Evolutionary conservation across 2,113 vertebrate species (phyloP).

Genomic region (Calidris pugnax): DNA sequence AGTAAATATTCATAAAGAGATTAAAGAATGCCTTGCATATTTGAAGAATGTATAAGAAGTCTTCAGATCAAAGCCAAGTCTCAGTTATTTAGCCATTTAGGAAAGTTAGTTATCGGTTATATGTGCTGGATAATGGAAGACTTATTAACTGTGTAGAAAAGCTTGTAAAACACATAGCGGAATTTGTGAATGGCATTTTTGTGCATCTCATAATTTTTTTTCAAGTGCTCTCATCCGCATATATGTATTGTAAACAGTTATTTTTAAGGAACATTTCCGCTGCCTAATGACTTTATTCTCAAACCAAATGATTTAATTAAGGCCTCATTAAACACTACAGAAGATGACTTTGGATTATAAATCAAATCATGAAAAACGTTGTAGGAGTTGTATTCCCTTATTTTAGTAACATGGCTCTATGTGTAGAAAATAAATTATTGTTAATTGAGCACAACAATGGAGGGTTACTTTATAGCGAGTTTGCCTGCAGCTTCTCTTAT

Average conservation of each 20-base stretch:
- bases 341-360: constrained; percentile 26
- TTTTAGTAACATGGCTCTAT: background rate
- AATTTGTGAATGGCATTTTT: constrained; percentile 34
- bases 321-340: constrained; percentile 28
- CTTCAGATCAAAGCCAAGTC: constrained; percentile 10
- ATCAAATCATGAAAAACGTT: background rate
- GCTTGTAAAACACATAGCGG: background rate
- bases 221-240: constrained; percentile 12
- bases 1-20: background rate
- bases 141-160: background rate
- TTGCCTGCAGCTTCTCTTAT: constrained; percentile 21
- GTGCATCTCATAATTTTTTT: constrained; percentile 4
- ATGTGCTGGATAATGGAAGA: background rate
- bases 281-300: constrained; percentile 37
- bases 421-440: constrained; percentile 14
- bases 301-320: constrained; percentile 60
- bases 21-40: background rate
- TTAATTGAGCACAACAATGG: background rate
- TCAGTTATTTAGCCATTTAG: constrained; percentile 20
- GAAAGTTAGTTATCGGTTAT: background rate
- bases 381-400: background rate
- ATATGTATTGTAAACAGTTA: constrained; percentile 24
- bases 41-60: background rate
- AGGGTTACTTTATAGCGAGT: background rate
- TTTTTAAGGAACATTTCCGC: constrained; percentile 12